Conservation (phyloP, 2,888 invertebrate species). For the Agrochola lychnidis region DNA sequence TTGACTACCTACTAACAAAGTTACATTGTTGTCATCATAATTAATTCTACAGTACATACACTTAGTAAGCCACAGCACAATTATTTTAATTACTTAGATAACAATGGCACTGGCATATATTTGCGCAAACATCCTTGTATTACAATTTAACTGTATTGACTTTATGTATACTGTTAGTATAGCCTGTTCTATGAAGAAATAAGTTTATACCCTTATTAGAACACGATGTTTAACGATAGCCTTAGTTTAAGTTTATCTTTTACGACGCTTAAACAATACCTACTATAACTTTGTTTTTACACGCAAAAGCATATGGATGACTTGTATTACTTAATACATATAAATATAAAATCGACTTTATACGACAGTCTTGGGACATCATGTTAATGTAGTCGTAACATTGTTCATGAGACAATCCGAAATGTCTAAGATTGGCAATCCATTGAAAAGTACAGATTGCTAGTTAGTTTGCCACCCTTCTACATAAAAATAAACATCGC, state of each 20-base stretch:
- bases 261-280: neutral
- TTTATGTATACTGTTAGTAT: neutral
- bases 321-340: neutral
- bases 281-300: neutral
- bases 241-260: neutral
- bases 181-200: neutral
- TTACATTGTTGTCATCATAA: neutral
- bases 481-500: neutral
- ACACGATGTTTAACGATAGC: neutral
- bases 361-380: neutral
- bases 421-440: neutral
- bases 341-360: neutral
- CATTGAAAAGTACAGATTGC: no score
- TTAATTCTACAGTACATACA: neutral
- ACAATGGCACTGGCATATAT: constrained; percentile 10
- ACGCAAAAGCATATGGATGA: neutral
- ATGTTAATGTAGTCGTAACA: neutral
- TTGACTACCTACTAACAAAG: neutral
- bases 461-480: neutral
- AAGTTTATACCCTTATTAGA: neutral
- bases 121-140: neutral
- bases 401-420: neutral
- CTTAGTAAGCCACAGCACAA: neutral
- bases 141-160: neutral
- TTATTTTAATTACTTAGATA: neutral